A percentile compares a stretch with the other conserved stretches of the same genome.
Conservation (phyloP, 1,140 invertebrate genomes). For the Oryzaephilus surinamensis region DNA sequence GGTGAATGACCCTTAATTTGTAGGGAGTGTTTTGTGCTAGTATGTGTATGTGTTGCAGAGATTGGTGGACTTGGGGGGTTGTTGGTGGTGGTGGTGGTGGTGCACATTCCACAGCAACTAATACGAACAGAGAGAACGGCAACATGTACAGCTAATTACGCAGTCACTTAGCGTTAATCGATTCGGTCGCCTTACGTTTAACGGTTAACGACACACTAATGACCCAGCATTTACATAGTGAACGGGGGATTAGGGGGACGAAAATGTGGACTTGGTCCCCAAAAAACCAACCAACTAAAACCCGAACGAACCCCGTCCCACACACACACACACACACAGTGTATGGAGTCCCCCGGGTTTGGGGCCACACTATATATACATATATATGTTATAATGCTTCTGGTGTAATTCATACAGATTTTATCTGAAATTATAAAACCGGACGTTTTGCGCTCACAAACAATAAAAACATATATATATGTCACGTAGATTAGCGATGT, state of each 20-base stretch:
- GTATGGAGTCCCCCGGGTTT: too few species aligned
- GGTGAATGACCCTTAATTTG: constrained; percentile 20
- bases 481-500: constrained; percentile 36
- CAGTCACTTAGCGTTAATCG: constrained; percentile 39
- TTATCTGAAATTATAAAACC: constrained; percentile 37
- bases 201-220: constrained; percentile 38
- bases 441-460: constrained; percentile 30
- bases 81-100: too few species aligned
- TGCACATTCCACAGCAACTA: constrained; percentile 18
- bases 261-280: constrained; percentile 1
- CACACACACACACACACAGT: too few species aligned
- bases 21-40: constrained; percentile 11
- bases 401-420: constrained; percentile 33
- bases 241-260: constrained; percentile 13
- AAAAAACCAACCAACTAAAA: too few species aligned
- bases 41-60: constrained; percentile 10
- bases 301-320: too few species aligned
- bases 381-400: too few species aligned
- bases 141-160: constrained; percentile 37
- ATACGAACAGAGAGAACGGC: too few species aligned
- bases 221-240: constrained; percentile 36
- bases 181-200: constrained; percentile 37
- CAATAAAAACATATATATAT: constrained; percentile 36
- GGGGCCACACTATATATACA: too few species aligned
- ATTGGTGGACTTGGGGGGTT: too few species aligned